Percentiles rank a stretch among this genome's conserved stretches.
Evolutionary conservation across 2,113 vertebrate genomes (phyloP).

Genomic region (Steatornis caripensis): DNA sequence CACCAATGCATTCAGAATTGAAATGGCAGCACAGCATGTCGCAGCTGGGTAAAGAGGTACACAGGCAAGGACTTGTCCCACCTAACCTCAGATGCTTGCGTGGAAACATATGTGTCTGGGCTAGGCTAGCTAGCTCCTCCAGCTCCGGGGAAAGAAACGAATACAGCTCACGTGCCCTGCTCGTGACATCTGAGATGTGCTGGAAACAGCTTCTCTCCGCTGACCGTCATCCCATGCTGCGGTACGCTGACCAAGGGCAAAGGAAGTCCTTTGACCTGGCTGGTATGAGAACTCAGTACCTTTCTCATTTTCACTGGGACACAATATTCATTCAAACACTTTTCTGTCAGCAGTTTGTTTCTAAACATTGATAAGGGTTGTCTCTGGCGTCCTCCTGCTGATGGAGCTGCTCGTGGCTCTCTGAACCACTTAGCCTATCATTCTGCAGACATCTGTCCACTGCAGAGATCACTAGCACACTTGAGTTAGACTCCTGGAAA

Average conservation of each 20-base stretch:
- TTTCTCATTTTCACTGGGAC: not conserved
- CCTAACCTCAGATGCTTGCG: not conserved
- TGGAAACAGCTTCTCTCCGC: not conserved
- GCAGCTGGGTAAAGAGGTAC: not conserved
- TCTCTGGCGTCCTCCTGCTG: not conserved
- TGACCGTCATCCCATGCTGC: not conserved
- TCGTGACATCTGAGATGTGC: not conserved
- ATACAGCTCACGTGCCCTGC: not conserved
- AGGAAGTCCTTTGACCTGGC: not conserved
- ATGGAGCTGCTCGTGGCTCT: not conserved
- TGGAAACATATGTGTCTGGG: not conserved
- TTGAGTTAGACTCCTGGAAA: not conserved
- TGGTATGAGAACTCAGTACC: not conserved
- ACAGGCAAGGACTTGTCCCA: not conserved
- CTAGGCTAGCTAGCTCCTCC: not conserved
- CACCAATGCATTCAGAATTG: not conserved
- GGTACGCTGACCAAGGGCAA: not conserved
- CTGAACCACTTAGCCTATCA: not conserved
- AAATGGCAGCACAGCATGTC: not conserved
- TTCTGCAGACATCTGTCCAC: not conserved
- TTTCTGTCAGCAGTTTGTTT: not conserved
- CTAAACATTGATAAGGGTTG: not conserved
- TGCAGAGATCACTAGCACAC: not conserved
- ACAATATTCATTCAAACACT: not conserved
- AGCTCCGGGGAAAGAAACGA: not conserved